phyloP scores from a whole-genome alignment of 2,113 vertebrate species.

The Dasypus novemcinctus region DNA sequence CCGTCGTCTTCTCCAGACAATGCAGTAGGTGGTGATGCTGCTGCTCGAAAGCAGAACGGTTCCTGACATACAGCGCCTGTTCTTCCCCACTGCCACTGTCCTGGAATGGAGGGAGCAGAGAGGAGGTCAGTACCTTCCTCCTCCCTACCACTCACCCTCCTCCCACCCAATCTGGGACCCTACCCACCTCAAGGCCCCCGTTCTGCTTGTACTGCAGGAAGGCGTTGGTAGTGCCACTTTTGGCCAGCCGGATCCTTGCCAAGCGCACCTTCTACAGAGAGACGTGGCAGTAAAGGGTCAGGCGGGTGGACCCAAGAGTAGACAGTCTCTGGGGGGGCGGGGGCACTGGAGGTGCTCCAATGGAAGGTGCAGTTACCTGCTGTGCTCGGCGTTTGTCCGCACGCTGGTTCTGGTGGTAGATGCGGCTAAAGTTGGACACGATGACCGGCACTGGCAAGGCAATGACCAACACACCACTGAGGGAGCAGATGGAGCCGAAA shows the following conservation, averaged over 20 bases:
- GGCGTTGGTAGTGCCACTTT: slow-evolving; percentile 91
- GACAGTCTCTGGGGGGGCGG: neutral
- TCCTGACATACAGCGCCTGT: slow-evolving; percentile 87
- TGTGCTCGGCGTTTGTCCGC: slow-evolving; percentile 85
- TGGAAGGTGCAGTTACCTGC: slow-evolving; percentile 71
- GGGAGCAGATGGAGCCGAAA: slow-evolving; percentile 94
- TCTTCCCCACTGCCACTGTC: slow-evolving; percentile 83
- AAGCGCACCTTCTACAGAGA: slow-evolving; percentile 90
- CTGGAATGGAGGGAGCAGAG: slow-evolving; percentile 68
- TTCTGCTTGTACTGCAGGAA: slow-evolving; percentile 93
- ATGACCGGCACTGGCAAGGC: slow-evolving; percentile 94
- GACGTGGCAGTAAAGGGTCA: slow-evolving; percentile 1
- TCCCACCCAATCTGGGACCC: neutral
- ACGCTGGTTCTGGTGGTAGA: slow-evolving; percentile 96
- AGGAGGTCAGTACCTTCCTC: neutral
- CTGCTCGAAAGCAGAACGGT: slow-evolving; percentile 90
- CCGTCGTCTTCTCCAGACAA: slow-evolving; percentile 94
- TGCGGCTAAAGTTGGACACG: slow-evolving; percentile 95
- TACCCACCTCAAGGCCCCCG: slow-evolving; percentile 86
- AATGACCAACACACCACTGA: slow-evolving; percentile 94
- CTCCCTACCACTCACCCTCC: neutral
- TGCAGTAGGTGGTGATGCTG: slow-evolving; percentile 94
- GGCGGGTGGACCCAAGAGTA: neutral
- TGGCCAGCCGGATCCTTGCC: slow-evolving; percentile 92
- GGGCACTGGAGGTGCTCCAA: neutral